phyloP scores from a whole-genome alignment of 2,113 vertebrate genomes.

The Donacobius atricapilla region DNA sequence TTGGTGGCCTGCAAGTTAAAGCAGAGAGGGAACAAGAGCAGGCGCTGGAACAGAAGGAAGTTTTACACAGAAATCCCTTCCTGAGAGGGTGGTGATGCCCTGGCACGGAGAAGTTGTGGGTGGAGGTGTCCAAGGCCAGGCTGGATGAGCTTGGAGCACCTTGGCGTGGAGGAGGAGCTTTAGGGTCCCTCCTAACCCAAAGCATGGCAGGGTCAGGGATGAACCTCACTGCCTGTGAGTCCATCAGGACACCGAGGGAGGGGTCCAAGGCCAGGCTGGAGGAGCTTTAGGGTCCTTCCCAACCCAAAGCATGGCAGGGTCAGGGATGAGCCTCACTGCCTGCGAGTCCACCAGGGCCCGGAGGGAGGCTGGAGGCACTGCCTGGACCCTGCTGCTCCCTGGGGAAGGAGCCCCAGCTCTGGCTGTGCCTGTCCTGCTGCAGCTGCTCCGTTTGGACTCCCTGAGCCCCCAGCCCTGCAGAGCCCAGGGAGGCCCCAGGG shows the following conservation, averaged over 20 bases:
- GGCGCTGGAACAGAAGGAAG: not conserved
- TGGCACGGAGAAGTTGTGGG: not conserved
- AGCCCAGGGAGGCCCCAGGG: not conserved
- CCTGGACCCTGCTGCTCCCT: not conserved
- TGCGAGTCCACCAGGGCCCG: not conserved
- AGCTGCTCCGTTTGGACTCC: not conserved
- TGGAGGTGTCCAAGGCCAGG: not conserved
- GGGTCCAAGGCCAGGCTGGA: not conserved
- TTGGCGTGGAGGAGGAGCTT: not conserved
- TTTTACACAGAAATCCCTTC: not conserved
- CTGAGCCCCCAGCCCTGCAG: not conserved
- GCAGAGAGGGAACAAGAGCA: not conserved
- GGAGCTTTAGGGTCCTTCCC: not conserved
- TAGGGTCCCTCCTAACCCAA: not conserved
- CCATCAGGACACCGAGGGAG: not conserved
- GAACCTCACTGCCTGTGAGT: not conserved
- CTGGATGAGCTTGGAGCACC: not conserved
- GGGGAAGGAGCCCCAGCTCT: not conserved
- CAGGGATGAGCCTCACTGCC: not conserved
- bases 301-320: fast-evolving
- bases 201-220: fast-evolving
- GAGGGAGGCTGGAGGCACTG: not conserved
- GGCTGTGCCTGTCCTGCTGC: fast-evolving
- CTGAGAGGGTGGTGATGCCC: not conserved
- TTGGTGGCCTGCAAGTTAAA: not conserved